phyloP scores from a whole-genome alignment of 64 coral and sea anemone species.

The Actinia equina region DNA sequence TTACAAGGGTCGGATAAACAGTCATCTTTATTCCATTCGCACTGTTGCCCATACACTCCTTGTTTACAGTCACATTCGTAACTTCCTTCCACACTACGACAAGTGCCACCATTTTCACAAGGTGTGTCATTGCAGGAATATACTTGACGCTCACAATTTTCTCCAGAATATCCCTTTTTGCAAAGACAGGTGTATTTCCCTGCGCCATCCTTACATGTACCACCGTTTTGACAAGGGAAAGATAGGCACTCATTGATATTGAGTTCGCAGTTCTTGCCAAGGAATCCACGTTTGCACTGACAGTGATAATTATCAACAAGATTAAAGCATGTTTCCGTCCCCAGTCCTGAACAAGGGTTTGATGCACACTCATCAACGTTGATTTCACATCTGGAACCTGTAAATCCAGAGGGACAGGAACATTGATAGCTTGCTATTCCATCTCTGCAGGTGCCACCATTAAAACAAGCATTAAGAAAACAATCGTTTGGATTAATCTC shows the following conservation, averaged over 20 bases:
- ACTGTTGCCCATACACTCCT: constrained; percentile 59
- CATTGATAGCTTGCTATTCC: constrained; percentile 63
- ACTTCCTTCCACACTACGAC: constrained; percentile 6
- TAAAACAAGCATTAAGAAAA: constrained; percentile 71
- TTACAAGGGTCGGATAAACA: constrained; percentile 65
- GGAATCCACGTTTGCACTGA: constrained; percentile 71
- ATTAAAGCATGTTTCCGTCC: constrained; percentile 69
- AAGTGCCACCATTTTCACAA: constrained; percentile 72
- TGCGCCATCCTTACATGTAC: constrained; percentile 65
- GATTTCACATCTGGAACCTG: constrained; percentile 74
- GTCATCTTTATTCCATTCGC: constrained; percentile 73
- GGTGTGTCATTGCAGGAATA: constrained; percentile 47
- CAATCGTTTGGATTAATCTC: constrained; percentile 71
- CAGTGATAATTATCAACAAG: constrained; percentile 48
- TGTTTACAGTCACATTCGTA: constrained; percentile 58
- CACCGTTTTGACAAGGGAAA: constrained; percentile 70
- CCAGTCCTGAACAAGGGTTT: constrained; percentile 66
- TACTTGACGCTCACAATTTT: constrained; percentile 62
- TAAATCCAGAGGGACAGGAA: constrained; percentile 43
- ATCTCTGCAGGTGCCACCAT: constrained; percentile 69
- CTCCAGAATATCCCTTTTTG: constrained; percentile 54
- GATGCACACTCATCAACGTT: constrained; percentile 82
- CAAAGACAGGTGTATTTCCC: constrained; percentile 74
- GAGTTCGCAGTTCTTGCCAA: constrained; percentile 59
- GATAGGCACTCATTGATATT: constrained; percentile 81